phyloP scores from a whole-genome alignment of 2,888 invertebrate genomes.

The Germaria angustata region DNA sequence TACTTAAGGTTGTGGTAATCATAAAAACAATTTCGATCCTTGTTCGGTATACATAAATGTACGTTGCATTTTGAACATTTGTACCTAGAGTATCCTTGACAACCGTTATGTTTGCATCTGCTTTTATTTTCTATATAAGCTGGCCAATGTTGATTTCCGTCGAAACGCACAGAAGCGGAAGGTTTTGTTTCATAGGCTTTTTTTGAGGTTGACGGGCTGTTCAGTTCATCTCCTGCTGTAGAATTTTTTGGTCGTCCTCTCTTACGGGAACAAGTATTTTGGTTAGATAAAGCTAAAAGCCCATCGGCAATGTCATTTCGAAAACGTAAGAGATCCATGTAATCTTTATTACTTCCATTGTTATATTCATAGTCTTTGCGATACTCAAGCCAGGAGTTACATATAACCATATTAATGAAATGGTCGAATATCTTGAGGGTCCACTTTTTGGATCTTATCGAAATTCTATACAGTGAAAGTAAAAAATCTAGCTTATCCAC shows the following conservation, averaged over 20 bases:
- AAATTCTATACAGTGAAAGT: neutral
- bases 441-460: slow-evolving; percentile 10
- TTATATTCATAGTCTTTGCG: neutral
- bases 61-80: slow-evolving; percentile 14
- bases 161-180: neutral
- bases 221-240: neutral
- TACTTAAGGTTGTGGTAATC: too few species aligned
- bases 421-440: slow-evolving; percentile 4
- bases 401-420: slow-evolving; percentile 3
- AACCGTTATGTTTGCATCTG: neutral
- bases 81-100: neutral
- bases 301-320: slow-evolving; percentile 10
- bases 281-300: neutral
- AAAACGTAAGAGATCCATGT: slow-evolving; percentile 1
- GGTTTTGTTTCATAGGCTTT: neutral
- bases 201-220: neutral
- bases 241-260: neutral
- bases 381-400: slow-evolving; percentile 19
- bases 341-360: neutral
- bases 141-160: slow-evolving; percentile 22
- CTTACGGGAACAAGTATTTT: neutral
- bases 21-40: too few species aligned
- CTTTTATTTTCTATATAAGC: neutral
- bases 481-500: slow-evolving; percentile 34
- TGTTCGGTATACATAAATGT: slow-evolving; percentile 11